Evolutionary conservation across 2,113 vertebrate species (phyloP).

Genomic region (Psittacula cyanocephala): DNA sequence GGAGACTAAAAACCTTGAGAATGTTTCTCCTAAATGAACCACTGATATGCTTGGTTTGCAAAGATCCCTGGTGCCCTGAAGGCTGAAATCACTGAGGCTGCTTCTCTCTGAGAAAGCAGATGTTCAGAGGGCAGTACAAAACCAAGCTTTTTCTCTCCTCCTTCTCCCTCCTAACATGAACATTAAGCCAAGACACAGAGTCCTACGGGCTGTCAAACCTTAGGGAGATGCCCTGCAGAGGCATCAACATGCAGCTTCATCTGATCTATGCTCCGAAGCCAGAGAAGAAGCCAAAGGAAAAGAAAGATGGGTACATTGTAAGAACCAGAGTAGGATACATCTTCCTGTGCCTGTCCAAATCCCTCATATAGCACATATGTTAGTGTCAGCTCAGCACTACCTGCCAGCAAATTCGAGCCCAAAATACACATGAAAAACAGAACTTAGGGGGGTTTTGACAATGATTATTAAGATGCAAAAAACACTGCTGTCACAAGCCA

Average conservation of each 20-base stretch:
- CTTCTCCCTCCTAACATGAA: not conserved
- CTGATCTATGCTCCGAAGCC: not conserved
- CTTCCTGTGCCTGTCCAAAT: not conserved
- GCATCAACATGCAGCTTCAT: not conserved
- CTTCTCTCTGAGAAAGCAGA: constrained; percentile 63
- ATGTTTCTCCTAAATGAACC: constrained; percentile 61
- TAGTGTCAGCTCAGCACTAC: not conserved
- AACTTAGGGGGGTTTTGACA: not conserved
- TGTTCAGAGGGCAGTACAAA: constrained; percentile 47
- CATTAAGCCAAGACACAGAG: constrained; percentile 3
- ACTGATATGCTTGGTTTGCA: constrained; percentile 68
- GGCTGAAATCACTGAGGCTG: constrained; percentile 58
- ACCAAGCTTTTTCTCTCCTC: constrained; percentile 36
- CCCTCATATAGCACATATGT: not conserved
- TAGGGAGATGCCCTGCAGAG: not conserved
- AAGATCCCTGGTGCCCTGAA: constrained; percentile 59
- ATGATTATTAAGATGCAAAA: not conserved
- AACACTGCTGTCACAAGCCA: not conserved
- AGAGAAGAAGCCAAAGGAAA: not conserved
- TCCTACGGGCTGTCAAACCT: not conserved
- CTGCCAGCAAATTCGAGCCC: not conserved
- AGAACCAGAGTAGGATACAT: not conserved
- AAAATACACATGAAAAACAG: not conserved
- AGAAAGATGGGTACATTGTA: not conserved
- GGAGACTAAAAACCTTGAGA: constrained; percentile 61